These are phyloP conservation scores for human (Homo sapiens) DNA, from an alignment of 2,113 vertebrate species.

Conservation along the genomic window DNA sequence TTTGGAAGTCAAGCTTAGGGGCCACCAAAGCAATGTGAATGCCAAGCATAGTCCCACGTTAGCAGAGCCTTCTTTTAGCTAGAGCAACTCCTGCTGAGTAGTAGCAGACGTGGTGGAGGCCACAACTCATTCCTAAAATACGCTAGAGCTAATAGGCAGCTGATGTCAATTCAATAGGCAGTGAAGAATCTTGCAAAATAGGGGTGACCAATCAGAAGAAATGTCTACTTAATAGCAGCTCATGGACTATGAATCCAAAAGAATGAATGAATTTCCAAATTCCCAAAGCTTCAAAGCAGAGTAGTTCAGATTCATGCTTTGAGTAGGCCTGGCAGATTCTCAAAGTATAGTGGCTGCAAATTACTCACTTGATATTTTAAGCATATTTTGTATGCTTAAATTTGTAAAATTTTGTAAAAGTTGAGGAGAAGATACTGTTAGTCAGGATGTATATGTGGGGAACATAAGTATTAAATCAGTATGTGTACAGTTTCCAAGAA, in stretches of 20 bases:
- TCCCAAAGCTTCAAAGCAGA: slow-evolving; percentile 48
- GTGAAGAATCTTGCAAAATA: not conserved
- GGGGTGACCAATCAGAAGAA: slow-evolving; percentile 34
- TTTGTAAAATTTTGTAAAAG: slow-evolving; percentile 72
- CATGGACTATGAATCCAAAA: slow-evolving; percentile 18
- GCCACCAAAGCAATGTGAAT: not conserved
- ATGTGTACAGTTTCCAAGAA: slow-evolving; percentile 74
- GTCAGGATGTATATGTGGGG: slow-evolving; percentile 62
- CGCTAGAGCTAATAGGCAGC: not conserved
- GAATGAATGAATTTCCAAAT: slow-evolving; percentile 61
- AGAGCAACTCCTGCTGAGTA: not conserved
- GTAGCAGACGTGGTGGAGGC: not conserved
- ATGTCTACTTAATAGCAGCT: not conserved
- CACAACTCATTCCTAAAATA: not conserved
- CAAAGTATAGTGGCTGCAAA: slow-evolving; percentile 72
- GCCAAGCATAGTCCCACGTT: not conserved
- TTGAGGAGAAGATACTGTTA: slow-evolving; percentile 71
- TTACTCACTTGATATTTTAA: slow-evolving; percentile 78
- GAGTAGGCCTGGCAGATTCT: slow-evolving; percentile 72
- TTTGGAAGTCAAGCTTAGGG: not conserved
- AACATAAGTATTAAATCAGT: slow-evolving; percentile 72
- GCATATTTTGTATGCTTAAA: slow-evolving; percentile 73
- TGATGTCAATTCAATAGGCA: not conserved
- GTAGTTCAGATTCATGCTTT: slow-evolving; percentile 58
- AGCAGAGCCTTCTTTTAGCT: not conserved